Percentiles rank a stretch among this genome's conserved stretches.
These are phyloP conservation scores for Drosophila kambysellisi DNA, from an alignment of 2,888 invertebrate species.

Conservation along the genomic window DNA sequence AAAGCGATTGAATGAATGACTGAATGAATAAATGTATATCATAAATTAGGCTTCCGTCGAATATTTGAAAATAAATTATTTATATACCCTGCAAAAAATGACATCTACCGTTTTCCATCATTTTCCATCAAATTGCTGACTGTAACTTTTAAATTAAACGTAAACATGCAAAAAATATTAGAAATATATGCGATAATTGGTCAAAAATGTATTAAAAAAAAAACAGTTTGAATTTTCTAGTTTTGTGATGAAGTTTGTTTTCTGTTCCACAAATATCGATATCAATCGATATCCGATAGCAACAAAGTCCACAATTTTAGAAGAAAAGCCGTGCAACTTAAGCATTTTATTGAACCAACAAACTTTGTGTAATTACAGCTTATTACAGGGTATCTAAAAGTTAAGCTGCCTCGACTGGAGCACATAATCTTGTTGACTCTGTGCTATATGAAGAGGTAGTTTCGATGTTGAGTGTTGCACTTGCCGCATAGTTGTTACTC, in stretches of 20 bases:
- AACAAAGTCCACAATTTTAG: neutral
- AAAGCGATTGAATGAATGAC: conserved; percentile 36
- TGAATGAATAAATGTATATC: conserved; percentile 32
- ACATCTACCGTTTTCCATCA: neutral
- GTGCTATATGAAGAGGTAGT: neutral
- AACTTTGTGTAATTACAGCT: neutral
- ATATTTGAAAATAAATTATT: neutral
- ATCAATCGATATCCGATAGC: neutral
- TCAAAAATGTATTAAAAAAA: neutral
- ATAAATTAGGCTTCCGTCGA: neutral
- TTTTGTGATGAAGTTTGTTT: neutral
- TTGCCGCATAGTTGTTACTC: neutral
- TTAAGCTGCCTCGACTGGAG: neutral
- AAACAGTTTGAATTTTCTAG: neutral
- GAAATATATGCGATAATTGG: neutral
- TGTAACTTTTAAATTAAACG: neutral
- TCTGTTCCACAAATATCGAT: neutral
- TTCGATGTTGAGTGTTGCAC: neutral
- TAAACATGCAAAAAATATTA: neutral
- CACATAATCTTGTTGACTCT: neutral
- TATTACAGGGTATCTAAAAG: neutral
- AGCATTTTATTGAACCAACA: neutral
- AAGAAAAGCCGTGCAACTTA: neutral
- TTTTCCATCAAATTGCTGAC: neutral
- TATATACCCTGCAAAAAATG: neutral